phyloP scores from a whole-genome alignment of 2,113 vertebrate species.

The Brevimyrus niger region DNA sequence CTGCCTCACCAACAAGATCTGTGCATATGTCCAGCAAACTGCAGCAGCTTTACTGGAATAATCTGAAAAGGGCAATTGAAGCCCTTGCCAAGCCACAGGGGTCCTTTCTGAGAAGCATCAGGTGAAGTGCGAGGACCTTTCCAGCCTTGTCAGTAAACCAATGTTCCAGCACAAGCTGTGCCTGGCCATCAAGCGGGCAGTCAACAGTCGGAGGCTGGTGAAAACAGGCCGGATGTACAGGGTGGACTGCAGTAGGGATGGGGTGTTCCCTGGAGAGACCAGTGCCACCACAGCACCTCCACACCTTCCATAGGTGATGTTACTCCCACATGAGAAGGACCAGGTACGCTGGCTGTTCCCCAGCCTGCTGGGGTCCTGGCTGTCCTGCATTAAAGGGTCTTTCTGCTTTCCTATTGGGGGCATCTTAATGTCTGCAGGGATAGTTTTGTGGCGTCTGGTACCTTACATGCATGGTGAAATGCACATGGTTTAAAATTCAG shows the following conservation, averaged over 20 bases:
- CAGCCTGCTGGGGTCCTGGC: not conserved
- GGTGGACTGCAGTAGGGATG: conserved; percentile 72
- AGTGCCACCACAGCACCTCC: conserved; percentile 57
- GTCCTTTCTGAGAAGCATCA: conserved; percentile 91
- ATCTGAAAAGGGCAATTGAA: conserved; percentile 86
- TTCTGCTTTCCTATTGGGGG: not conserved
- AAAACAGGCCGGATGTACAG: conserved; percentile 90
- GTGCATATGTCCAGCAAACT: conserved; percentile 77
- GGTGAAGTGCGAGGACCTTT: conserved; percentile 85
- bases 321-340: conserved; percentile 90
- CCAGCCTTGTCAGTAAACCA: conserved; percentile 73
- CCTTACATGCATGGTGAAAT: not conserved
- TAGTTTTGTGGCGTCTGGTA: not conserved
- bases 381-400: not conserved
- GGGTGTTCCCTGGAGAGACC: conserved; percentile 65
- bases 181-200: conserved; percentile 86
- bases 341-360: conserved; percentile 64
- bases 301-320: conserved; percentile 78
- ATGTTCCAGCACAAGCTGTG: conserved; percentile 87
- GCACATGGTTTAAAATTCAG: not conserved
- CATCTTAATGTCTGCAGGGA: not conserved
- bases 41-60: conserved; percentile 95
- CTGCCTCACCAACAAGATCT: conserved; percentile 73
- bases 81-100: conserved; percentile 83
- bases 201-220: conserved; percentile 85